A percentile compares a stretch with the other conserved stretches of the same genome.
These are phyloP conservation scores for Heliconius melpomene DNA, from an alignment of 1,140 invertebrate genomes.

Conservation along the genomic window DNA sequence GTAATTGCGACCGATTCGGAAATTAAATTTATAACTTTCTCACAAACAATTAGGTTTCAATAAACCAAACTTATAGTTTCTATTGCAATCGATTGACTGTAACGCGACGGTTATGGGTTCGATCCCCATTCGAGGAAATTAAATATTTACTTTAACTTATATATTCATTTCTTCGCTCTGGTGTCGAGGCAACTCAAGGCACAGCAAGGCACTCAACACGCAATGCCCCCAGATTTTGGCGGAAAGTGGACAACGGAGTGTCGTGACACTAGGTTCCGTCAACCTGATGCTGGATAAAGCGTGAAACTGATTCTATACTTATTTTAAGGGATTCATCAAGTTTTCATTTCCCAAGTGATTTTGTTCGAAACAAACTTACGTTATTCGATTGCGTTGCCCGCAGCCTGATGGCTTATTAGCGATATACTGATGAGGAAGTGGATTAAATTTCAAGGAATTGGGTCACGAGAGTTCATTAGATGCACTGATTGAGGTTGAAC, in stretches of 20 bases:
- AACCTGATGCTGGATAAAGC: no score
- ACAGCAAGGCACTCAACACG: no score
- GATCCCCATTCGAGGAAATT: no score
- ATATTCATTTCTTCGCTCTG: no score
- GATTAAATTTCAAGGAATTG: conserved; percentile 60
- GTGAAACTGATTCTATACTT: no score
- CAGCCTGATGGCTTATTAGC: conserved; percentile 46
- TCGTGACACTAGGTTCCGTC: no score
- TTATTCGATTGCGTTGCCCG: conserved; percentile 39
- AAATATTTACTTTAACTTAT: no score
- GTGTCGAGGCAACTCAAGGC: no score
- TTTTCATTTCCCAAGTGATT: conserved; percentile 38
- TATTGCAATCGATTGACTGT: conserved; percentile 10
- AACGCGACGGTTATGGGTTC: no score
- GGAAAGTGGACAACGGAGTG: no score
- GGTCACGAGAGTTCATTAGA: conserved; percentile 52
- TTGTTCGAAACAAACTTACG: conserved; percentile 32
- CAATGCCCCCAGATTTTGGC: no score
- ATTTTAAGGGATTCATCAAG: background rate
- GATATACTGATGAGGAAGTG: conserved; percentile 49
- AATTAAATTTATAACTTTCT: conserved; percentile 13
- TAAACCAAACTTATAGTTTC: conserved; percentile 22
- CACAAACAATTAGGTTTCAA: conserved; percentile 16
- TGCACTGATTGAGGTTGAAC: conserved; percentile 47
- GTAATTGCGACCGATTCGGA: background rate